Evolutionary conservation across 2,888 invertebrate species (phyloP).

Genomic region (Spisula solida): DNA sequence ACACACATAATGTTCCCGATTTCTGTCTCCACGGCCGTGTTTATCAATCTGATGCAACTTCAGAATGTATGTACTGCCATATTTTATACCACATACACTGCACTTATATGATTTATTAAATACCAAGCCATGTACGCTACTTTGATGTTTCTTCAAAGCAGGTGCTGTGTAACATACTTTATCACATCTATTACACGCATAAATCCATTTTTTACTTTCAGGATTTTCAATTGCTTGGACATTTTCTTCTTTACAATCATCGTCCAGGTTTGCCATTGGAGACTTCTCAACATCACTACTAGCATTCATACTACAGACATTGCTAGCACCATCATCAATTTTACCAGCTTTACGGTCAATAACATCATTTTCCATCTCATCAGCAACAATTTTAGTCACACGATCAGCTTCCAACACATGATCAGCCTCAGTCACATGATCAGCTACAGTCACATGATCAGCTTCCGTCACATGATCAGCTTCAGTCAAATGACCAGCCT

Average conservation of each 20-base stretch:
- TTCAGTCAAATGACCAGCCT: no score
- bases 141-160: constrained; percentile 38
- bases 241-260: not conserved
- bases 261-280: not conserved
- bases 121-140: constrained; percentile 6
- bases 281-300: not conserved
- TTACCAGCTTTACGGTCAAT: not conserved
- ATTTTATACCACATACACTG: constrained; percentile 9
- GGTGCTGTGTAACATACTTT: not conserved
- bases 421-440: no score
- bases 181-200: constrained; percentile 31
- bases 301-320: not conserved
- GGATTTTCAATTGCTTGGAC: not conserved
- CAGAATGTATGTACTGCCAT: constrained; percentile 16
- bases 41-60: constrained; percentile 26
- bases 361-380: not conserved
- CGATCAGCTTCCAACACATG: not conserved
- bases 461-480: no score
- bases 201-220: not conserved
- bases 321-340: no score
- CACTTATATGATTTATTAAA: constrained; percentile 32
- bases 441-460: no score
- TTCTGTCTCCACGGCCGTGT: not conserved
- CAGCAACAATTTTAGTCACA: not conserved
- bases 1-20: not conserved